phyloP scores from a whole-genome alignment of 2,113 vertebrate species.

The Brachypteracias leptosomus region DNA sequence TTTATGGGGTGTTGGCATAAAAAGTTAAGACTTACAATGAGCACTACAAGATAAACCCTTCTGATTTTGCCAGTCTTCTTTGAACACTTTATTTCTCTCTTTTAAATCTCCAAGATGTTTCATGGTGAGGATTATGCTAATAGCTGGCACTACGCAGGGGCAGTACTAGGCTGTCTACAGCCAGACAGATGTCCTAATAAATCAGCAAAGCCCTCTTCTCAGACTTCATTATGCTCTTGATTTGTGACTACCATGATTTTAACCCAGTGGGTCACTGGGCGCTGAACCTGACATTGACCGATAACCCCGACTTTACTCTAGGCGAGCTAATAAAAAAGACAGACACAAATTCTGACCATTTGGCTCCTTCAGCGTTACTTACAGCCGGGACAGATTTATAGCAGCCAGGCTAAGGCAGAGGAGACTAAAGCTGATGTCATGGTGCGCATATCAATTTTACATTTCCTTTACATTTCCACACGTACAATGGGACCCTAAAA shows the following conservation, averaged over 20 bases:
- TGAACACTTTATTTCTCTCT: constrained; percentile 42
- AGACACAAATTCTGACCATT: constrained; percentile 46
- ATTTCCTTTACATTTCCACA: constrained; percentile 47
- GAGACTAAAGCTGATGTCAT: constrained; percentile 32
- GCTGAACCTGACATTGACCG: constrained; percentile 68
- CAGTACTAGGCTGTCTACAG: constrained; percentile 30
- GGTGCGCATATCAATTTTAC: constrained; percentile 44
- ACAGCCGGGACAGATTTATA: constrained; percentile 48
- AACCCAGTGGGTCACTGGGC: constrained; percentile 49
- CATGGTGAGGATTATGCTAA: constrained; percentile 56
- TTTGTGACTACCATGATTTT: constrained; percentile 59
- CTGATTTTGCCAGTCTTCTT: not conserved
- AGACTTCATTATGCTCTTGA: constrained; percentile 66
- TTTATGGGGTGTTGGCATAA: not conserved
- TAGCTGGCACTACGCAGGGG: not conserved
- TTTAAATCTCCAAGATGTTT: not conserved
- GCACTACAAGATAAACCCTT: constrained; percentile 2
- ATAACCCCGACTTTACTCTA: not conserved
- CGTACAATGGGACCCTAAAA: constrained; percentile 10
- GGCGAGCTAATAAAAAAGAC: constrained; percentile 50
- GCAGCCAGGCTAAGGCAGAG: not conserved
- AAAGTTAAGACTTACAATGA: not conserved
- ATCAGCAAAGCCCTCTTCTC: constrained; percentile 54
- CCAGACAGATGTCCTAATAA: constrained; percentile 68
- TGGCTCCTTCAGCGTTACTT: constrained; percentile 24